Percentiles rank a stretch among this genome's conserved stretches.
Conservation (phyloP, 2,797 vertebrate species). For the Moxostoma hubbsi region DNA sequence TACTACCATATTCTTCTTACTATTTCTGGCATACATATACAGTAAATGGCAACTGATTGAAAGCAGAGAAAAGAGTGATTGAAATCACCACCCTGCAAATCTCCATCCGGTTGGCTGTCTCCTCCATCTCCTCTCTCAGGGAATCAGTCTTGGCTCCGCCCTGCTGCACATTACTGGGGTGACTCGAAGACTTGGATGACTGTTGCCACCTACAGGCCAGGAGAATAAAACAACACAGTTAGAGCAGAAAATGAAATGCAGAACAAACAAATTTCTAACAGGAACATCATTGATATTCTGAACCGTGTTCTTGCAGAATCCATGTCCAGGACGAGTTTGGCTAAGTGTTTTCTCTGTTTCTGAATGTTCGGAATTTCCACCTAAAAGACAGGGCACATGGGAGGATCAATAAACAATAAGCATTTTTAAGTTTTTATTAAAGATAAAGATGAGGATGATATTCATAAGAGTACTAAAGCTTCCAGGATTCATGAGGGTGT, state of each 20-base stretch:
- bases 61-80: not conserved
- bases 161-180: constrained; percentile 90
- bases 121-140: constrained; percentile 98
- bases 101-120: constrained; percentile 97
- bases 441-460: too few species aligned
- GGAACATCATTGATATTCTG: not conserved
- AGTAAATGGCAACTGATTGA: too few species aligned
- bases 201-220: constrained; percentile 88
- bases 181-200: constrained; percentile 92
- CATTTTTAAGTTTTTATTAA: too few species aligned
- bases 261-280: not conserved
- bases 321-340: constrained; percentile 91
- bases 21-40: too few species aligned
- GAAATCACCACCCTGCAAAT: constrained; percentile 88
- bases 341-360: too few species aligned
- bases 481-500: too few species aligned
- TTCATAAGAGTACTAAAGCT: too few species aligned
- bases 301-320: constrained; percentile 95
- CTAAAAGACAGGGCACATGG: constrained; percentile 66
- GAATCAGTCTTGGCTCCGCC: constrained; percentile 91
- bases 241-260: not conserved
- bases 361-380: constrained; percentile 82
- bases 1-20: too few species aligned
- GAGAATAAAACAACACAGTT: constrained; percentile 40
- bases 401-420: not conserved